These are phyloP conservation scores for Scatophagus argus DNA, from an alignment of 2,113 vertebrate species.

Conservation along the genomic window DNA sequence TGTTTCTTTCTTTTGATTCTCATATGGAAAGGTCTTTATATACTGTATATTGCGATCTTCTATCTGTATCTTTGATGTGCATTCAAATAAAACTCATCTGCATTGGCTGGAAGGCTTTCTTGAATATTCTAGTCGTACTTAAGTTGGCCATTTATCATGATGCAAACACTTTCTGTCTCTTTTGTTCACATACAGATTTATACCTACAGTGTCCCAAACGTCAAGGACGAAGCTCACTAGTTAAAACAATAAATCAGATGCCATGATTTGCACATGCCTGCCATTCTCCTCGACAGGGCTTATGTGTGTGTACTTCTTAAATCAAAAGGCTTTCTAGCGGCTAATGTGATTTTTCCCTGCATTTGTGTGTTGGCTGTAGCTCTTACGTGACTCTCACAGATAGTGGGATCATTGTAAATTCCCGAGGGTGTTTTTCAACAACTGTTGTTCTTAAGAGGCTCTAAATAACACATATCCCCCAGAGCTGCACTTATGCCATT, in stretches of 20 bases:
- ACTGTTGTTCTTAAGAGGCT: slow-evolving; percentile 68
- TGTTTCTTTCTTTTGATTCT: background rate
- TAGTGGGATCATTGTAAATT: slow-evolving; percentile 63
- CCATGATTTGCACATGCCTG: slow-evolving; percentile 44
- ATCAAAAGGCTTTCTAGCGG: slow-evolving; percentile 62
- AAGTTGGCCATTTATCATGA: slow-evolving; percentile 61
- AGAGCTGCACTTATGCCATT: slow-evolving; percentile 44
- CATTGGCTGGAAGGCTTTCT: slow-evolving; percentile 63
- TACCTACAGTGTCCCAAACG: slow-evolving; percentile 52
- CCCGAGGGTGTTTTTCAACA: slow-evolving; percentile 69
- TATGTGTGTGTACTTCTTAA: slow-evolving; percentile 63
- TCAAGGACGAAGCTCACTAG: slow-evolving; percentile 55
- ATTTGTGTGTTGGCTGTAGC: slow-evolving; percentile 52
- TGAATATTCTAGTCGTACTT: slow-evolving; percentile 72
- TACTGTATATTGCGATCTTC: background rate
- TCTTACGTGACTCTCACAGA: slow-evolving; percentile 63
- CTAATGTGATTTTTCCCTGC: slow-evolving; percentile 74
- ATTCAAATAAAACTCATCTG: slow-evolving; percentile 63
- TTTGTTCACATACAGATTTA: slow-evolving; percentile 66
- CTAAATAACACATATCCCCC: slow-evolving; percentile 60
- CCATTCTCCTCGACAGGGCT: slow-evolving; percentile 33
- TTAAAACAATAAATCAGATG: slow-evolving; percentile 70
- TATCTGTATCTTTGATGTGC: slow-evolving; percentile 55
- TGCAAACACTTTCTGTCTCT: slow-evolving; percentile 55
- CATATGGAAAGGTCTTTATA: background rate